Conservation (phyloP, 2,888 invertebrate genomes). For the Pollenia angustigena region DNA sequence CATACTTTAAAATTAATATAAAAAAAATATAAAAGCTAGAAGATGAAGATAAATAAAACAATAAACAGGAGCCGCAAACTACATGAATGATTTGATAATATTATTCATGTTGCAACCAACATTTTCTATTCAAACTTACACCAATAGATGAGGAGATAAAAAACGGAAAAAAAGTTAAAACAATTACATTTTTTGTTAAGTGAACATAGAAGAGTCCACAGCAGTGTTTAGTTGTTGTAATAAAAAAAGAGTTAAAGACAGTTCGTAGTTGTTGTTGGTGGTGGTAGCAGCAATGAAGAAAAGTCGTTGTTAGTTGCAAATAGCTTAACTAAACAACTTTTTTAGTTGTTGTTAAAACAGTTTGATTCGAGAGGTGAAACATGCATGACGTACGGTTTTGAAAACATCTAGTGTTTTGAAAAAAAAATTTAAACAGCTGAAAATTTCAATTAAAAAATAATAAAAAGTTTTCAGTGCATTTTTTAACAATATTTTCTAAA, state of each 20-base stretch:
- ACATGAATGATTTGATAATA: conserved; percentile 62
- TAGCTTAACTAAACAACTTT: conserved; percentile 57
- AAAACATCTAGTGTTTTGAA: conserved; percentile 29
- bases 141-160: conserved; percentile 42
- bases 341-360: conserved; percentile 63
- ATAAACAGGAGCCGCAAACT: conserved; percentile 46
- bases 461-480: neutral
- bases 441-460: conserved; percentile 27
- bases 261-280: conserved; percentile 16
- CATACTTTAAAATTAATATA: neutral
- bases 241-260: conserved; percentile 29
- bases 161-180: conserved; percentile 37
- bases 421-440: conserved; percentile 7
- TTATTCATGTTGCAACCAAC: conserved; percentile 70
- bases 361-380: conserved; percentile 64
- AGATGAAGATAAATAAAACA: conserved; percentile 25
- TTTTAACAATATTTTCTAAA: conserved; percentile 13
- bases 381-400: conserved; percentile 60
- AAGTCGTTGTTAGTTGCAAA: conserved; percentile 53
- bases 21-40: neutral
- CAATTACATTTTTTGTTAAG: conserved; percentile 35
- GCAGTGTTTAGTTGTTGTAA: conserved; percentile 27
- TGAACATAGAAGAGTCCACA: conserved; percentile 44
- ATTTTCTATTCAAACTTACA: conserved; percentile 44
- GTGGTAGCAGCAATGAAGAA: conserved; percentile 40